Base-by-base conservation (phyloP, 2,888 invertebrate species). In the Crossocerus cetratus region DNA sequence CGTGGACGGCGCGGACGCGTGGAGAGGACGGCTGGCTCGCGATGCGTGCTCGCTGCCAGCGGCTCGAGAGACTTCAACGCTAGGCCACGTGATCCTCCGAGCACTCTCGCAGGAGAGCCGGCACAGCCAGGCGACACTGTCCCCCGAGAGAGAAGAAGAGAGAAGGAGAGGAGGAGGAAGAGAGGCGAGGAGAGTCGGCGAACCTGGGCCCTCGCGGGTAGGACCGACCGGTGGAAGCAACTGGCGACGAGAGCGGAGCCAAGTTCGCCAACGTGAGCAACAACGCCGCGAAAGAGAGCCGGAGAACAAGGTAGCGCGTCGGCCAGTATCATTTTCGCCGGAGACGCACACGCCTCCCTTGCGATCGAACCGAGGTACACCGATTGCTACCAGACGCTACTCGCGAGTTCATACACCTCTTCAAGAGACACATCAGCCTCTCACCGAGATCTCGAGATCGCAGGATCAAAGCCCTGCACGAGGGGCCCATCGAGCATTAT, bases 31-130 rank as follows among this genome's bases (percentile, higher is more conserved):
- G n/a, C n/a, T n/a, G n/a, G n/a, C n/a, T 32, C 8, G 32, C 32
- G 32, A 32, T 32, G 49, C 49, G 16, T 16, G 16, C 8, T 16
- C 16, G 0, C 1, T 49, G 45, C 14, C 13, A 11, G 54, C 54
- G 42, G 58, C 23, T 42, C 74, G 68, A 76, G 83, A 81, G 84
- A 84, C 76, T 84, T 84, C 75, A 80, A 84, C 74, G 84, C 84
- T 74, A 23, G 79, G 76, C 74, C 80, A 78, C 74, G 83, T 72
- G 82, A 74, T 76, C 75, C 67, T 61, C 45, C 65, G 59, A 71
- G 70, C 68, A 16, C 49, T 32, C 8, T 32, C 11, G 77, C 63
- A 65, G 71, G 69, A 68, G 71, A 60, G 64, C 54, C 74, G 56
- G 69, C 62, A n/a, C n/a, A n/a, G n/a, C 3, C 32, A 32, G 32